Evolutionary conservation across 2,113 vertebrate genomes (phyloP).

Genomic region (Cololabis saira): DNA sequence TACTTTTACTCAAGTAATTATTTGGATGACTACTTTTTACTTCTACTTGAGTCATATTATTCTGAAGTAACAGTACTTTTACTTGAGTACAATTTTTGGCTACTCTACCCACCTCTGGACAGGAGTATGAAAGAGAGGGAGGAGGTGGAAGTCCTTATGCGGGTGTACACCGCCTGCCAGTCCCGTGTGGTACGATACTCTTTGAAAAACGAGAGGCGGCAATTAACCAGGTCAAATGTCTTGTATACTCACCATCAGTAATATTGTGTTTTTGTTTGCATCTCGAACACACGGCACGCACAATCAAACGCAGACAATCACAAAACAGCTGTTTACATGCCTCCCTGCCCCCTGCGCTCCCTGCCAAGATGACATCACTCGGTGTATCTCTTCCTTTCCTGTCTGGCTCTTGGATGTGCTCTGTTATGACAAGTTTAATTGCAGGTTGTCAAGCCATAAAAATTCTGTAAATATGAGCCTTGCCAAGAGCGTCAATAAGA

Average conservation of each 20-base stretch:
- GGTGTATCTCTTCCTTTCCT: slow-evolving; percentile 74
- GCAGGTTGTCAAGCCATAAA: slow-evolving; percentile 83
- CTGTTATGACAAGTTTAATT: slow-evolving; percentile 88
- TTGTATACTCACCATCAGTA: slow-evolving; percentile 27
- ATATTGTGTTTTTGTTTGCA: slow-evolving; percentile 54
- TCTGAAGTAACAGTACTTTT: too few species aligned
- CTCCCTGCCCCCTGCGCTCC: slow-evolving; percentile 43
- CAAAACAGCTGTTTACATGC: slow-evolving; percentile 81
- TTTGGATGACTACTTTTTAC: too few species aligned
- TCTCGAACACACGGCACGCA: slow-evolving; percentile 53
- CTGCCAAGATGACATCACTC: slow-evolving; percentile 78
- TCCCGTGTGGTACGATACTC: slow-evolving; percentile 17
- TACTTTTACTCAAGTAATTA: too few species aligned
- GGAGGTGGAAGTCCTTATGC: too few species aligned
- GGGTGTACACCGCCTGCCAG: slow-evolving; percentile 7
- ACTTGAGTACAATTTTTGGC: too few species aligned
- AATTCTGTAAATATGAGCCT: slow-evolving; percentile 84
- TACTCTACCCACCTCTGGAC: too few species aligned
- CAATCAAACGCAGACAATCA: slow-evolving; percentile 50
- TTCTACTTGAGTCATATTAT: too few species aligned
- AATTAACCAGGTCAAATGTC: slow-evolving; percentile 54
- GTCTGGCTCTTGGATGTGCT: slow-evolving; percentile 78
- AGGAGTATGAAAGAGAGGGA: too few species aligned
- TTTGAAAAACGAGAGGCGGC: slow-evolving; percentile 29
- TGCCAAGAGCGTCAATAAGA: slow-evolving; percentile 80